Conservation (phyloP, 1,140 invertebrate genomes). For the Ceratosolen solmsi region DNA sequence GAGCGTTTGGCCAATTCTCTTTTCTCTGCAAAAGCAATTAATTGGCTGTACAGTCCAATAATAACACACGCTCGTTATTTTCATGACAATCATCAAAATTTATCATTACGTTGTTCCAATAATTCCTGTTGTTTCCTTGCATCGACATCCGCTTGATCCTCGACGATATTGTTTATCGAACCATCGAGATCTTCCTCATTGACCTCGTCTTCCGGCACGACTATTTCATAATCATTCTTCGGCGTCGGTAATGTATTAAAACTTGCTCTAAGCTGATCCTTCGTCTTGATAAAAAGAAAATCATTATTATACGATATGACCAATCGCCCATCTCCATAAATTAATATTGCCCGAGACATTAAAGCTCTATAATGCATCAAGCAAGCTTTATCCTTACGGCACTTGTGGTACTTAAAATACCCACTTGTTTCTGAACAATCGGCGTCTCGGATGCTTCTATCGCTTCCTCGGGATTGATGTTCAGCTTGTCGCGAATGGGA, state of each 20-base stretch:
- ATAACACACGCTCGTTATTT: neutral
- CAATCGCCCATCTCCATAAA: neutral
- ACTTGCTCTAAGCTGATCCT: slow-evolving; percentile 83
- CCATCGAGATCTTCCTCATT: slow-evolving; percentile 73
- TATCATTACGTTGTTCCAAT: slow-evolving; percentile 75
- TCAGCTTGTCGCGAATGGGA: slow-evolving; percentile 93
- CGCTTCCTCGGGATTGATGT: slow-evolving; percentile 92
- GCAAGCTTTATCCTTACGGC: no score
- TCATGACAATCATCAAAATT: slow-evolving; percentile 21
- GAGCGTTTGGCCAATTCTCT: slow-evolving; percentile 87
- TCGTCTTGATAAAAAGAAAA: slow-evolving; percentile 68
- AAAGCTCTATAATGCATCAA: no score
- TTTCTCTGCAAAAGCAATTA: slow-evolving; percentile 63
- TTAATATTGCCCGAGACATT: no score
- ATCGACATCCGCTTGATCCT: slow-evolving; percentile 95
- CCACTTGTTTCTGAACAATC: slow-evolving; percentile 79
- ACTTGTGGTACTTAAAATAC: neutral
- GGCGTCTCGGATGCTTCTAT: slow-evolving; percentile 81
- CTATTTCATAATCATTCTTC: slow-evolving; percentile 98
- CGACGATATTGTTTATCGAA: slow-evolving; percentile 72
- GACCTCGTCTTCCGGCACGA: slow-evolving; percentile 91
- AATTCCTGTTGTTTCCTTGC: slow-evolving; percentile 78
- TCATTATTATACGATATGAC: neutral
- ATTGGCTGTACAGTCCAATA: neutral
- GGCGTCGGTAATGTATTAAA: slow-evolving; percentile 89